Base-by-base conservation (phyloP, 2,888 invertebrate genomes). In the Scelioninae gen. 1 region DNA sequence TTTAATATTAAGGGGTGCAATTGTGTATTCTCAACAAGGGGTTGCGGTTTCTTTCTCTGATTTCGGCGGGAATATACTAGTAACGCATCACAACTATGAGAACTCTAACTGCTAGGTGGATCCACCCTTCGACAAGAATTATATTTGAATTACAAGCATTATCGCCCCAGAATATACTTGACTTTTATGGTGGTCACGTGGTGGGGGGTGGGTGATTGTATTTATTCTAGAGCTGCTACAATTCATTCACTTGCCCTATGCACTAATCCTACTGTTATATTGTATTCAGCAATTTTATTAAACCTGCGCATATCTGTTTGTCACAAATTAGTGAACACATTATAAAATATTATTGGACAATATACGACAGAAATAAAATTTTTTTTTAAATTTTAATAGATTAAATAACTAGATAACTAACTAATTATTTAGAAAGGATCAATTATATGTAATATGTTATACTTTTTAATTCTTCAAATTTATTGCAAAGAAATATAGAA, bases 81-180 rank as follows among this genome's bases (percentile, higher is more conserved):
- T 68, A 65, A 74, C 40, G 62, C 79, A 80, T 81, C 82, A 45
- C 69, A 63, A 56, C 75, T 72, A 85, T 60, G 75, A 75, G 72
- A 85, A 85, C 84, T n/a, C n/a, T 83, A 83, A 77, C 84, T 83
- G 51, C 74, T 81, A 86, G 86, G 87, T 75, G 84, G 78, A 85
- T 63, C 82, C 85, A 79, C 87, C 88, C 88, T 86, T 86, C 83
- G 86, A 87, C 89, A 88, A 89, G 90, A 92, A 92, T 92, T 91
- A 92, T 92, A 92, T 91, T 92, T 89, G 91, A 91, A 92, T 92
- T 91, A 92, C 92, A 91, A 92, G 92, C 91, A 92, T 92, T 92
- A 92, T 92, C 91, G 89, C 90, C 89, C 88, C 83, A 87, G 87
- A 91, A 91, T 92, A 91, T 92, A 92, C 91, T 91, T 90, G 91